phyloP scores from a whole-genome alignment of 2,797 vertebrate species.

The Catostomus latipinnis region DNA sequence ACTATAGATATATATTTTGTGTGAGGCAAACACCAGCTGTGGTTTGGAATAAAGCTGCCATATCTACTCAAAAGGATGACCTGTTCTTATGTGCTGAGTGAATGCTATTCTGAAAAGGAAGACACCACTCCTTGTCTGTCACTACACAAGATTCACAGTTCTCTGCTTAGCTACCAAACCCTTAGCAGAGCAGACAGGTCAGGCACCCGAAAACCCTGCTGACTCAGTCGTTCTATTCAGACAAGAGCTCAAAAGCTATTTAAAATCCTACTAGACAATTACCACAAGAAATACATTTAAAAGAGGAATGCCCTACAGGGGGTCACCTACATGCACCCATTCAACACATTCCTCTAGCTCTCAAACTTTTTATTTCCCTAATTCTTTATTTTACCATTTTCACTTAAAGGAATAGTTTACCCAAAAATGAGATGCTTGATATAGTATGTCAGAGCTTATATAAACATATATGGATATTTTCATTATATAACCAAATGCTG shows the following conservation, averaged over 20 bases:
- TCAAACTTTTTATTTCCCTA: constrained; percentile 75
- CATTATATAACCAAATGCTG: too few relatives aligned
- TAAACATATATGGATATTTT: too few relatives aligned
- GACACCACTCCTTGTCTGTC: constrained; percentile 29
- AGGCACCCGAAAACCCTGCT: constrained; percentile 55
- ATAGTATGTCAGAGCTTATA: too few relatives aligned
- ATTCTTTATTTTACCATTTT: constrained; percentile 57
- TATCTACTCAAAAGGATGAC: constrained; percentile 14
- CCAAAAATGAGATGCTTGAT: too few relatives aligned
- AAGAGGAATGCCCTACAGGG: constrained; percentile 54
- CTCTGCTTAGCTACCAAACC: constrained; percentile 38
- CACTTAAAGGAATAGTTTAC: constrained; percentile 28
- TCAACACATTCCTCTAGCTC: constrained; percentile 46
- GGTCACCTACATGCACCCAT: constrained; percentile 42
- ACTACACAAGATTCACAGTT: constrained; percentile 19
- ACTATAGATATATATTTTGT: background rate
- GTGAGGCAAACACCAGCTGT: background rate
- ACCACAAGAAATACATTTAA: constrained; percentile 56
- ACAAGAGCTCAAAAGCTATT: constrained; percentile 54
- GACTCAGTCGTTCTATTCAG: constrained; percentile 57
- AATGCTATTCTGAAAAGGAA: constrained; percentile 40
- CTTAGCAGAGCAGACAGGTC: constrained; percentile 26
- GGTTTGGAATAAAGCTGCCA: background rate
- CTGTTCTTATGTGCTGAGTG: constrained; percentile 13
- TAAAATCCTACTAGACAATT: constrained; percentile 54